phyloP scores from a whole-genome alignment of 2,113 vertebrate species.

The Chlamydotis undulata region DNA sequence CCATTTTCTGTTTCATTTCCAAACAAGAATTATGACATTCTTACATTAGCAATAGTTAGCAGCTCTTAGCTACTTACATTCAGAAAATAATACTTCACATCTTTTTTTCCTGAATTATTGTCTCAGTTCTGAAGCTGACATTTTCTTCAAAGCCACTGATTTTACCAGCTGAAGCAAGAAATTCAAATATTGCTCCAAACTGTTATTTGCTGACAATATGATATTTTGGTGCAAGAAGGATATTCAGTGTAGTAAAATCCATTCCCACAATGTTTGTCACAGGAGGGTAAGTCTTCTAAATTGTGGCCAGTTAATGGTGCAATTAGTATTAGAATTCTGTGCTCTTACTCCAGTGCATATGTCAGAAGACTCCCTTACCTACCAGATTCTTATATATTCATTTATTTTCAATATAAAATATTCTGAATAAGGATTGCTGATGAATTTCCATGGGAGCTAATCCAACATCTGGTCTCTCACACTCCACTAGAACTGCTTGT shows the following conservation, averaged over 20 bases:
- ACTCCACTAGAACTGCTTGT: no score
- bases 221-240: not conserved
- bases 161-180: not conserved
- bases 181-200: not conserved
- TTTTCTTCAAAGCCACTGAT: not conserved
- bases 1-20: not conserved
- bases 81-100: not conserved
- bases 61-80: not conserved
- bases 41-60: not conserved
- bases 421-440: not conserved
- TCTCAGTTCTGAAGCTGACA: not conserved
- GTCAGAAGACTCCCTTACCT: not conserved
- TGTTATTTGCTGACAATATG: not conserved
- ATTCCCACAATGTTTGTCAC: not conserved
- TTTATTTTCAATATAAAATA: not conserved
- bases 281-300: not conserved
- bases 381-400: not conserved
- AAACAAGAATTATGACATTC: not conserved
- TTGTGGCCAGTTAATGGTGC: not conserved
- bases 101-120: not conserved
- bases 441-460: not conserved
- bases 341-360: not conserved
- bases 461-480: not conserved
- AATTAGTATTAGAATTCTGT: not conserved
- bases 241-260: not conserved